phyloP scores from a whole-genome alignment of 2,797 vertebrate species.

The Melanogrammus aeglefinus region DNA sequence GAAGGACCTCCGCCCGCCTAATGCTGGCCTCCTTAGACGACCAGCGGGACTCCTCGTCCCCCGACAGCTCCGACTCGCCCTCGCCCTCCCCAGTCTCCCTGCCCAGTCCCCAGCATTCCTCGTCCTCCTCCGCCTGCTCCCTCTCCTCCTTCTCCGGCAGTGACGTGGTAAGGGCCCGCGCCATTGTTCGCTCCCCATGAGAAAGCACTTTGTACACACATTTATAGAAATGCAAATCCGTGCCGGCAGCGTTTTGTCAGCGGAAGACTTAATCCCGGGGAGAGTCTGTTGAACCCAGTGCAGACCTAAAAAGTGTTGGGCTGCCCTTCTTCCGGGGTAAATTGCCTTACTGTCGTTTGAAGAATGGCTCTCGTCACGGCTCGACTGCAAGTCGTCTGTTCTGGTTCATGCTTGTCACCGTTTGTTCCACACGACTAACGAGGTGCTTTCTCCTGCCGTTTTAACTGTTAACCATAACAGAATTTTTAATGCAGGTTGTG shows the following conservation, averaged over 20 bases:
- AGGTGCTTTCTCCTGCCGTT: background rate
- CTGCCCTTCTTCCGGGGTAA: background rate
- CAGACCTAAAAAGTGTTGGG: background rate
- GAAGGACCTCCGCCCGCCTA: constrained; percentile 58
- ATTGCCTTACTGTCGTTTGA: background rate
- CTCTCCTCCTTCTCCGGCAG: constrained; percentile 85
- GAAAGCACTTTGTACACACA: background rate
- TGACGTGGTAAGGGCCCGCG: constrained; percentile 79
- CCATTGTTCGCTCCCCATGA: background rate
- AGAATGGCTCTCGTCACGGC: too few species aligned
- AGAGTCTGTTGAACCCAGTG: too few species aligned
- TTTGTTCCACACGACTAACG: background rate
- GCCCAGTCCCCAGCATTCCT: constrained; percentile 74
- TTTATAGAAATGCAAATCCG: background rate
- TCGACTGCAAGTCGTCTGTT: background rate
- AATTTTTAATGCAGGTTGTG: background rate
- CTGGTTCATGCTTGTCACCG: background rate
- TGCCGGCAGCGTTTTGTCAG: background rate
- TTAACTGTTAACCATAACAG: background rate
- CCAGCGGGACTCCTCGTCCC: constrained; percentile 77
- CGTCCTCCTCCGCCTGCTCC: constrained; percentile 78
- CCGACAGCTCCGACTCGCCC: constrained; percentile 77
- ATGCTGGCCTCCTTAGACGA: constrained; percentile 71
- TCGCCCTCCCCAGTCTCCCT: constrained; percentile 88
- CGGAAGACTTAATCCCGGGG: background rate